Base-by-base conservation (phyloP, 2,888 invertebrate genomes). In the Esperia sulphurella region DNA sequence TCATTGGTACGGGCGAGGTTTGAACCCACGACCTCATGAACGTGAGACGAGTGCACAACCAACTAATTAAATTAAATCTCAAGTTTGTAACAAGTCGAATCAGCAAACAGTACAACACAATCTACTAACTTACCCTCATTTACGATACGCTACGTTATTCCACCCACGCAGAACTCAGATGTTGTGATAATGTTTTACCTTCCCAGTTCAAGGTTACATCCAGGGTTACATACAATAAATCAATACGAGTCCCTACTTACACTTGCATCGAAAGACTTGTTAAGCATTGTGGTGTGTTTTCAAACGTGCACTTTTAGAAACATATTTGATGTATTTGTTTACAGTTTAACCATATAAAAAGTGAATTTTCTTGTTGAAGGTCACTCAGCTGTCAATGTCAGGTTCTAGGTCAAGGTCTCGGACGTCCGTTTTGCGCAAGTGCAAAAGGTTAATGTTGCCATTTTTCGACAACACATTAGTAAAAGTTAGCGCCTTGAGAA, bases 361-460 rank as follows among this genome's bases (percentile, higher is more conserved):
- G 1, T 28, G 41, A 10, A 40, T 9, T 40, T 40, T 5, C 7
- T 52, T 53, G 59, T 55, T 63, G 55, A 62, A 68, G 77, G 70
- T 65, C 63, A 62, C 47, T 54, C 54, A 57, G 54, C 53, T 64
- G 65, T 57, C 69, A 75, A 65, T 73, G 71, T 68, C 72, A 75
- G 65, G 69, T 63, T 68, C 68, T 71, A 55, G 80, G 83, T 75
- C 81, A 81, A 75, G 83, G 82, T 51, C 65, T 56, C n/a, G 12
- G 35, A 28, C 13, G 29, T 45, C 46, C 43, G 55, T 52, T 60
- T 56, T 72, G 82, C 80, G 79, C 77, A 72, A 48, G 59, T 55
- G 42, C 55, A 45, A 33, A 30, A 46, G 55, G 58, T 59, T 55
- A 60, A 59, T 52, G 65, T 63, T 61, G 58, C 55, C 55, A 53